Base-by-base conservation (phyloP, 2,797 vertebrate genomes). In the Argyrosomus regius region DNA sequence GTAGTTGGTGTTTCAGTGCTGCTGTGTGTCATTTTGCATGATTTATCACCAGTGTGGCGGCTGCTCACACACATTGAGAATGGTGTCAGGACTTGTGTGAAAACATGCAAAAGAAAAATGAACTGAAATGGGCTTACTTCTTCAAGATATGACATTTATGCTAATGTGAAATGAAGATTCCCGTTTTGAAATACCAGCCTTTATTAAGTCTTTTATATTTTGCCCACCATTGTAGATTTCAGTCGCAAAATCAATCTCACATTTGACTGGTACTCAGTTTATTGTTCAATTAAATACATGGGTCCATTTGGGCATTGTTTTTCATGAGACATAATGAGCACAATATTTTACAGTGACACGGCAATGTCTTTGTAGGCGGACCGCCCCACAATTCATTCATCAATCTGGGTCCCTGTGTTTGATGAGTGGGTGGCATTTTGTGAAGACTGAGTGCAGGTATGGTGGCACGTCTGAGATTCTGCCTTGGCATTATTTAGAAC, bases 401-500 rank as follows among this genome's bases (percentile, higher is more conserved):
- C 92, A 94, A 91, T 93, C 91, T 83, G 65, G 26, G 69, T 54
- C 46, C 70, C 70, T 80, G 67, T 85, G 88, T 88, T 90, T 84
- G 85, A 94, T 89, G 94, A 89, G 87, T 90, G 85, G 87, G 68
- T 90, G 91, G 90, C 93, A 92, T 92, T 91, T 92, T 83, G 89
- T 80, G 65, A 76, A 89, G 82, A 87, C 85, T 48, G 90, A 93
- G 83, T 82, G 85, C 87, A 88, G 89, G 82, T 87, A 70, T 63
- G 71, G 82, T 89, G 93, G 90, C 91, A 87, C 87, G 82, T 93
- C 89, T 86, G 87, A 82, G 93, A 89, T 92, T 93, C 86, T 81
- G 85, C 80, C 72, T 72, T 26, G 73, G 87, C 89, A 83, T 95
- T 95, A 94, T 95, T 95, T 93, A 93, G 91, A 90, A 64, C 88